These are phyloP conservation scores for Saccopteryx bilineata DNA, from an alignment of 2,113 vertebrate genomes.

Conservation along the genomic window DNA sequence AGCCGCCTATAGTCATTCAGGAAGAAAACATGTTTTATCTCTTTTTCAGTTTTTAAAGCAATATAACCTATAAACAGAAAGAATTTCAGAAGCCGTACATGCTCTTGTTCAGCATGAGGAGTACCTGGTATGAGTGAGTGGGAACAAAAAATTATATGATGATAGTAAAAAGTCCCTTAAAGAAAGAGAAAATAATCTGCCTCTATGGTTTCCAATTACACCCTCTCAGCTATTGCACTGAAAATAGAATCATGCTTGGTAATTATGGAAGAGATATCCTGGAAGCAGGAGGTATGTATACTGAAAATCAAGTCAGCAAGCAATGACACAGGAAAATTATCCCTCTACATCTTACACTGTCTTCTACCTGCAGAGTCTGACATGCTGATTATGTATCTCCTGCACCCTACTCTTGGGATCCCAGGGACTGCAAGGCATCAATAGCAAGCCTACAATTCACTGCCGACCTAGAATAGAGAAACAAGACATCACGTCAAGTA, in stretches of 20 bases:
- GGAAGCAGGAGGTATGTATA: constrained; percentile 62
- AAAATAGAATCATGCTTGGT: constrained; percentile 72
- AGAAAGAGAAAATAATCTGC: constrained; percentile 60
- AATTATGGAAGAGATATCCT: constrained; percentile 69
- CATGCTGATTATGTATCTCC: background rate
- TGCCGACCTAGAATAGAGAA: background rate
- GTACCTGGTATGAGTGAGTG: constrained; percentile 46
- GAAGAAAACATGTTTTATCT: background rate
- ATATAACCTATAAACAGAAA: background rate
- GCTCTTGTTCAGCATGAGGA: constrained; percentile 6
- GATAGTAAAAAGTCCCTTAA: constrained; percentile 26
- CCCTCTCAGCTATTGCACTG: constrained; percentile 56
- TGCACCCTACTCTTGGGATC: background rate
- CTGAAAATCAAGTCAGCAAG: constrained; percentile 71
- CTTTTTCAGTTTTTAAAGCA: constrained; percentile 38
- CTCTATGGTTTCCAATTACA: constrained; percentile 69
- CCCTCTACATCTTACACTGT: background rate
- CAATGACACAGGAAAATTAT: constrained; percentile 25
- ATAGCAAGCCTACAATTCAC: background rate
- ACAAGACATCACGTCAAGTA: background rate
- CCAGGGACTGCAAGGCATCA: no score
- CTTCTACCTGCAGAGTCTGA: background rate
- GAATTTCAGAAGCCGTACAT: background rate
- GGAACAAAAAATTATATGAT: constrained; percentile 18
- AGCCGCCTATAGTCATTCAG: background rate